These are phyloP conservation scores for Trichosurus vulpecula DNA, from an alignment of 2,797 vertebrate species.

Conservation along the genomic window DNA sequence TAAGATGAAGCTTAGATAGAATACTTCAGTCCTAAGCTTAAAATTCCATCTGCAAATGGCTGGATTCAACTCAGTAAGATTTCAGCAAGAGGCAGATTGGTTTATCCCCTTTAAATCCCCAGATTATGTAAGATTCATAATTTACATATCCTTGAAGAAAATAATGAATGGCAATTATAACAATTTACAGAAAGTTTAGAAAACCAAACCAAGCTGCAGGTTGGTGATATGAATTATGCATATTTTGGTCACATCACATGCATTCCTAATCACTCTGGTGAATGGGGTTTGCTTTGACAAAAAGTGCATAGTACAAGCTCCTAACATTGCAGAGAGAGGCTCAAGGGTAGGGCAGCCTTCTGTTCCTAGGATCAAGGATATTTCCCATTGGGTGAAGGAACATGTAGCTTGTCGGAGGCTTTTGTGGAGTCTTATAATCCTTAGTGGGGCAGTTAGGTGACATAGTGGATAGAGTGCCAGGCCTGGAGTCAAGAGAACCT, in stretches of 20 bases:
- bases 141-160: conserved; percentile 44
- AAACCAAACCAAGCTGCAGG: conserved; percentile 23
- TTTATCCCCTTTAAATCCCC: background rate
- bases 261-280: background rate
- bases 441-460: background rate
- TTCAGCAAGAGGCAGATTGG: background rate
- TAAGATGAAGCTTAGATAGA: background rate
- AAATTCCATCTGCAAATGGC: background rate
- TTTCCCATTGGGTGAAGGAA: background rate
- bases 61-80: background rate
- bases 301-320: background rate
- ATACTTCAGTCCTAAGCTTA: background rate
- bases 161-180: conserved; percentile 48
- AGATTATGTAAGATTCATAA: conserved; percentile 17
- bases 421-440: background rate
- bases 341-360: background rate
- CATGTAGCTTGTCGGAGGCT: background rate
- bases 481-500: background rate
- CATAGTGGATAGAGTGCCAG: background rate
- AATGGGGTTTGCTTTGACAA: background rate
- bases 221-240: background rate
- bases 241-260: background rate
- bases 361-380: background rate
- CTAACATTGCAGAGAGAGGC: background rate
- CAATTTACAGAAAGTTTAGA: conserved; percentile 45